Conservation (phyloP, 2,113 vertebrate genomes). For the Anolis carolinensis region DNA sequence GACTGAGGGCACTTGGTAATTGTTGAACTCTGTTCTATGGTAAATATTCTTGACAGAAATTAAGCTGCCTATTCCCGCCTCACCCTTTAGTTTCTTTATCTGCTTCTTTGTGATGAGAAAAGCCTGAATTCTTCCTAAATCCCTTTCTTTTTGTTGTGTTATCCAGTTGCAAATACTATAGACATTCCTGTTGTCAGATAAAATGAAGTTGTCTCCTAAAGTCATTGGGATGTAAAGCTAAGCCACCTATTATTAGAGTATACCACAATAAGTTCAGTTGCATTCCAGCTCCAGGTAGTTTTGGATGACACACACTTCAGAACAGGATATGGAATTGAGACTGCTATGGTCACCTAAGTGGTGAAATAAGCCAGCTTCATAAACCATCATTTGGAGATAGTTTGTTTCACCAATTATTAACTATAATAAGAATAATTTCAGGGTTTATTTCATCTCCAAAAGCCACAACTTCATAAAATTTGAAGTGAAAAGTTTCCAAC, state of each 20-base stretch:
- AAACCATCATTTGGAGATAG: not conserved
- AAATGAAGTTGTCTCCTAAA: not conserved
- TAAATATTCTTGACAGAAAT: not conserved
- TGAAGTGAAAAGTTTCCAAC: not conserved
- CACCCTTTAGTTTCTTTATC: not conserved
- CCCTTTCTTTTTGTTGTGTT: not conserved
- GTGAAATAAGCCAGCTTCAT: not conserved
- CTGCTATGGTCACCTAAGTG: not conserved
- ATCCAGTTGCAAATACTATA: not conserved
- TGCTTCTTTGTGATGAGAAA: not conserved
- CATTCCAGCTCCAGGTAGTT: no score
- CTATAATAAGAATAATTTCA: not conserved
- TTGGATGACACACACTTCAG: no score
- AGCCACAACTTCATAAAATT: not conserved
- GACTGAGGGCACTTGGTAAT: not conserved
- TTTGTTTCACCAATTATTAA: not conserved
- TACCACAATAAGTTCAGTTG: not conserved
- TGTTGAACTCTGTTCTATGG: not conserved
- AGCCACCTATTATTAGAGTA: not conserved
- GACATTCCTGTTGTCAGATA: not conserved
- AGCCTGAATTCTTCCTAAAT: not conserved
- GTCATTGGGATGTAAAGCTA: not conserved
- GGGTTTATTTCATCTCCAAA: not conserved
- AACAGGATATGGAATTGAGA: no score
- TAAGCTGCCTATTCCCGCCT: not conserved